These are phyloP conservation scores for Podilymbus podiceps DNA, from an alignment of 2,113 vertebrate species.

Conservation along the genomic window DNA sequence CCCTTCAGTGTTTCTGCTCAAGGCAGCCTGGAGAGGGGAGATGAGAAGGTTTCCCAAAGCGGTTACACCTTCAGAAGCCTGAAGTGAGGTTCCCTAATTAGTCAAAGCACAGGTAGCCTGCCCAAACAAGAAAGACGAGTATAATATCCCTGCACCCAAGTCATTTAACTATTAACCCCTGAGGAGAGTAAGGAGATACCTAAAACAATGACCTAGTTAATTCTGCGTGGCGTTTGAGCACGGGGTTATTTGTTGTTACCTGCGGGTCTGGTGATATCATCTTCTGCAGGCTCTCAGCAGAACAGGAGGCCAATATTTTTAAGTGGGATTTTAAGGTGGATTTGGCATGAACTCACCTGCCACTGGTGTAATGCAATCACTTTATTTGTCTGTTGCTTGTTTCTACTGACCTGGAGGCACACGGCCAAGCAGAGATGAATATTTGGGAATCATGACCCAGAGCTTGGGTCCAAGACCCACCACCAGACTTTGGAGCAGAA, in stretches of 20 bases:
- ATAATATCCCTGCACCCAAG: slow-evolving; percentile 26
- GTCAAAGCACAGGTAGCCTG: background rate
- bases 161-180: slow-evolving; percentile 57
- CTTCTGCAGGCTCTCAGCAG: background rate
- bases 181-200: slow-evolving; percentile 40
- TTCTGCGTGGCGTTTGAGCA: background rate
- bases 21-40: background rate
- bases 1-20: background rate
- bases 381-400: background rate
- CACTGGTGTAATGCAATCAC: background rate
- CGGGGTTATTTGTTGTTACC: slow-evolving; percentile 44
- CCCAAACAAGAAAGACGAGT: slow-evolving; percentile 50
- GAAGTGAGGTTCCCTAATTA: slow-evolving; percentile 39
- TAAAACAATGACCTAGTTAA: slow-evolving; percentile 55
- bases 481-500: background rate
- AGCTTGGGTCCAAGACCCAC: background rate
- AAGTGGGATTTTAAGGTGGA: background rate
- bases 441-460: background rate
- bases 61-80: background rate
- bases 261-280: slow-evolving; percentile 9
- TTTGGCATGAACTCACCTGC: background rate
- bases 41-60: background rate
- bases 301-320: background rate
- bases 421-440: rapidly evolving
- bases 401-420: background rate